Base-by-base conservation (phyloP, 2,888 invertebrate genomes). In the Dioctria linearis region DNA sequence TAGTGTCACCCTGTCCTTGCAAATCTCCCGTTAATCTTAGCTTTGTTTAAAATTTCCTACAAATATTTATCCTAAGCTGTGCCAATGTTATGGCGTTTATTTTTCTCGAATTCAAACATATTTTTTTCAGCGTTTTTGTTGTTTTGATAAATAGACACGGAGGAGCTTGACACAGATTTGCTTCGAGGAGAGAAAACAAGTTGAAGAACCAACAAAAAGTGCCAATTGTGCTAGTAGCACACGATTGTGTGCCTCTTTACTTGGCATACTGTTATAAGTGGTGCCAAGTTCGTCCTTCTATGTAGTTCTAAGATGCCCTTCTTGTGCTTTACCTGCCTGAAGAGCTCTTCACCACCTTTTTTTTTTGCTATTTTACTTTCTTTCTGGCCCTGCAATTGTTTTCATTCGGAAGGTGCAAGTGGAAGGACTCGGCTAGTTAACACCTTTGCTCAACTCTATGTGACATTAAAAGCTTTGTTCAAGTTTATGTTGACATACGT, bases 401-500 rank as follows among this genome's bases (percentile, higher is more conserved):
- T 54, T 54, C 6, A 4, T 61, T 11, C 61, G 37, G 51, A 6
- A 51, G 11, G 2, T 61, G 61, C 39, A 61, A 37, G 8, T 39
- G 61, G 61, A 61, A 25, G 54, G 54, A 54, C 39, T 61, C 37
- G 61, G 61, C 61, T 61, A 61, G 61, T 61, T 61, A 61, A 61
- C 61, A 61, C 61, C 61, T 61, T 61, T 37, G 61, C 61, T 25
- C 25, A 25, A 61, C 4, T 11, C 37, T 25, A 4, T n/a, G 54
- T 61, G 61, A 61, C 61, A 61, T 61, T 61, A 61, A 61, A 61
- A 61, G 61, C 61, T 61, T 61, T 61, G 61, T 61, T 5, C 25
- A 61, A 61, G 25, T 25, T 59, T 39, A 25, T 25, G 25, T 25
- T 25, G 25, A 25, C 25, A 25, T 25, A 25, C 25, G 25, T 25